Evolutionary conservation across 1,140 invertebrate genomes (phyloP).

Genomic region (Ceratina australensis): DNA sequence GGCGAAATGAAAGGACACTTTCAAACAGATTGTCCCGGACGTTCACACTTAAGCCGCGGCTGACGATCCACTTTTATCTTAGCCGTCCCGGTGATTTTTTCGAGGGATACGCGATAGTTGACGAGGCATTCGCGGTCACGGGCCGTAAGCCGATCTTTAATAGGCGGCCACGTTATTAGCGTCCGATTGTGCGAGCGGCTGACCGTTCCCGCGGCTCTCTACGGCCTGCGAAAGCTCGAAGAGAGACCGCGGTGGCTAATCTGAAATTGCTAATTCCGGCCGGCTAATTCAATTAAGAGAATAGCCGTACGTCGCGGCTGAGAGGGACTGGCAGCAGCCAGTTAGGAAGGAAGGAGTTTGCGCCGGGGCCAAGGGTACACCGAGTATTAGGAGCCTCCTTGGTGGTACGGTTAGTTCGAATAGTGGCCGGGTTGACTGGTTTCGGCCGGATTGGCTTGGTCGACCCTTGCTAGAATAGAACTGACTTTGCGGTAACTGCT

Average conservation of each 20-base stretch:
- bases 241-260: conserved; percentile 62
- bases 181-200: conserved; percentile 26
- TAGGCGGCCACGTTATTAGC: conserved; percentile 31
- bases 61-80: neutral
- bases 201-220: neutral
- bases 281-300: conserved; percentile 77
- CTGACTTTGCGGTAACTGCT: conserved; percentile 73
- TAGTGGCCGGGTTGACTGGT: conserved; percentile 40
- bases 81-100: neutral
- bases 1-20: neutral
- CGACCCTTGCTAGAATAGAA: conserved; percentile 60
- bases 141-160: too few relatives aligned
- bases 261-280: conserved; percentile 75
- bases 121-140: neutral
- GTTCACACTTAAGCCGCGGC: conserved; percentile 9
- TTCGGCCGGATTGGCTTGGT: conserved; percentile 32
- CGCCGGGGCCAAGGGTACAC: conserved; percentile 44
- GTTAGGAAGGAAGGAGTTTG: conserved; percentile 27
- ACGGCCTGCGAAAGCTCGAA: conserved; percentile 25
- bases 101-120: neutral
- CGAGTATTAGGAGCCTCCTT: conserved; percentile 64
- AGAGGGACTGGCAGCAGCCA: conserved; percentile 44
- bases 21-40: conserved; percentile 15
- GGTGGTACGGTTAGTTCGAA: conserved; percentile 61
- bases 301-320: conserved; percentile 53